Base-by-base conservation (phyloP, 2,797 vertebrate species). In the Lateolabrax maculatus region DNA sequence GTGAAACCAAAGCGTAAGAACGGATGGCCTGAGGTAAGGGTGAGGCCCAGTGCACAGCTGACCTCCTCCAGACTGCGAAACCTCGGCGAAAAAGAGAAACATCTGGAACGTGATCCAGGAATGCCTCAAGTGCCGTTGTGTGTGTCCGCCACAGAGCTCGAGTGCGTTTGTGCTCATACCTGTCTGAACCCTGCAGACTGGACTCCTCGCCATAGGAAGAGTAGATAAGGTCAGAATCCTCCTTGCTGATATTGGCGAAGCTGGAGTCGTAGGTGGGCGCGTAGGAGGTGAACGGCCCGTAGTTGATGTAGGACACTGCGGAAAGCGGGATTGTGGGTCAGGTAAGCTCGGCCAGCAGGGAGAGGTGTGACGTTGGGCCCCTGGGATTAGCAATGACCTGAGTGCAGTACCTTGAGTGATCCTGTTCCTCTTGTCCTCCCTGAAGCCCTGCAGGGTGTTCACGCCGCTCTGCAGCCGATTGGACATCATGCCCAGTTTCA, bases 351-450 rank as follows among this genome's bases (percentile, higher is more conserved):
- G 39, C 29, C 43, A 34, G 52, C 29, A 1, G 41, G 39, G 13
- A 9, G 9, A 37, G 3, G 8, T 36, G 21, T 29, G 25, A 51
- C 18, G 8, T 9, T 0, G 29, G 39, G 1, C 7, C 5, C 60
- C 34, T 46, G 43, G 44, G 27, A 0, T 16, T 2, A 37, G 16
- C 9, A 15, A 31, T 6, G 27, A 66, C 18, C 29, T 15, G 21
- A 41, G 51, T 0, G 2, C 3, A 0, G 89, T 92, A 98, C 98
- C 98, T 93, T 97, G 98, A 78, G 96, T 97, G 18, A 98, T 95
- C 84, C 95, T 94, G 94, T 99, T 99, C 87, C 98, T 97, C 91
- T 99, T 99, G 93, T 99, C 98, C 90, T 99, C 98, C 87, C 98
- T 98, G 90, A 99, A 99, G 0, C 97, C 97, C 91, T 98, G 98